Evolutionary conservation across 2,888 invertebrate species (phyloP).

Genomic region (Ecdyonurus torrentis): DNA sequence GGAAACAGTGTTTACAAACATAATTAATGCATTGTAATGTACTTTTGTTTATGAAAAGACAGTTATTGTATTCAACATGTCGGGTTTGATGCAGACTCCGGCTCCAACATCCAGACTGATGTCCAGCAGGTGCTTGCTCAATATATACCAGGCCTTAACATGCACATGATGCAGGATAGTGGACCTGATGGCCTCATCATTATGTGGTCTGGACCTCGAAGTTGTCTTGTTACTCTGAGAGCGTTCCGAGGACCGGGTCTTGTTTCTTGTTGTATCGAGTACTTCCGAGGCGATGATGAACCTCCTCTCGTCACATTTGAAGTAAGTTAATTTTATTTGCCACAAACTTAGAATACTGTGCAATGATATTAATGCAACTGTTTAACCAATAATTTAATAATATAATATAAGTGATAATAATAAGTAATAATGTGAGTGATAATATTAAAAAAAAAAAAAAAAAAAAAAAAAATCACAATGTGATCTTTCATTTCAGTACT

Average conservation of each 20-base stretch:
- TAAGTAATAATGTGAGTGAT: too few relatives aligned
- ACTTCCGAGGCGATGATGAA: conserved; percentile 57
- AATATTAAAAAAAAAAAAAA: too few relatives aligned
- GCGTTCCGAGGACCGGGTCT: conserved; percentile 54
- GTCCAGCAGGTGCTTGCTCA: background rate
- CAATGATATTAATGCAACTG: too few relatives aligned
- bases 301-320: conserved; percentile 56
- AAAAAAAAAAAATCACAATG: background rate
- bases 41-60: too few relatives aligned
- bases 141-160: background rate
- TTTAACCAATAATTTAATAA: too few relatives aligned
- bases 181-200: background rate
- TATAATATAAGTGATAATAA: too few relatives aligned
- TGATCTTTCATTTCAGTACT: background rate
- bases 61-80: too few relatives aligned
- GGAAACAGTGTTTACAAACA: too few relatives aligned
- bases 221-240: conserved; percentile 43
- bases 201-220: background rate
- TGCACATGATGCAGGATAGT: conserved; percentile 3
- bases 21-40: too few relatives aligned
- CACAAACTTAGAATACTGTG: too few relatives aligned
- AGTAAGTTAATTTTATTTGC: conserved; percentile 33
- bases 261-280: conserved; percentile 67
- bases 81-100: too few relatives aligned
- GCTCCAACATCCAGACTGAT: conserved; percentile 1